phyloP scores from a whole-genome alignment of 1,140 invertebrate species.

The Meloidogyne exigua region DNA sequence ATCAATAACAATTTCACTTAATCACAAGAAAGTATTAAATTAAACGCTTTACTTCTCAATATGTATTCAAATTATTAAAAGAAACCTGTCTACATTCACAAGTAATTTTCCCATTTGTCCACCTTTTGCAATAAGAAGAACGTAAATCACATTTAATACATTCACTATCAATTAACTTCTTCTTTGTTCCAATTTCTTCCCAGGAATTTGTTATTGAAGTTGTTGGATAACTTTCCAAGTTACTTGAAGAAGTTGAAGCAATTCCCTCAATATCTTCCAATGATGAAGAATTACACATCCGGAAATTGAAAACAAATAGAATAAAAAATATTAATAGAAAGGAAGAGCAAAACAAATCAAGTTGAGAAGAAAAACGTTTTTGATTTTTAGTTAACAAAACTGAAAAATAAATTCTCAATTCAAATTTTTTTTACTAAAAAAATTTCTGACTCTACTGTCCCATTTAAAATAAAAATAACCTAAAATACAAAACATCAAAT shows the following conservation, averaged over 20 bases:
- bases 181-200: neutral
- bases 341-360: neutral
- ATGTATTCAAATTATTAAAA: neutral
- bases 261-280: neutral
- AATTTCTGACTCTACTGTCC: no score
- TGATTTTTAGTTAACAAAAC: neutral
- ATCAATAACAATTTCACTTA: no score
- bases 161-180: neutral
- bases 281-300: neutral
- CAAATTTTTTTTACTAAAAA: no score
- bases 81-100: constrained; percentile 60
- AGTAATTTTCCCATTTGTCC: constrained; percentile 43
- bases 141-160: constrained; percentile 60
- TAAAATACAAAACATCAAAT: neutral
- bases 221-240: neutral
- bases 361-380: neutral
- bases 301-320: neutral
- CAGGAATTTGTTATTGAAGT: neutral
- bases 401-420: no score
- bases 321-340: neutral
- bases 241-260: neutral
- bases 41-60: no score
- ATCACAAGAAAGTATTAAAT: no score
- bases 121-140: constrained; percentile 62
- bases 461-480: no score